phyloP scores from a whole-genome alignment of 1,140 invertebrate species.

The Dendrolimus kikuchii region DNA sequence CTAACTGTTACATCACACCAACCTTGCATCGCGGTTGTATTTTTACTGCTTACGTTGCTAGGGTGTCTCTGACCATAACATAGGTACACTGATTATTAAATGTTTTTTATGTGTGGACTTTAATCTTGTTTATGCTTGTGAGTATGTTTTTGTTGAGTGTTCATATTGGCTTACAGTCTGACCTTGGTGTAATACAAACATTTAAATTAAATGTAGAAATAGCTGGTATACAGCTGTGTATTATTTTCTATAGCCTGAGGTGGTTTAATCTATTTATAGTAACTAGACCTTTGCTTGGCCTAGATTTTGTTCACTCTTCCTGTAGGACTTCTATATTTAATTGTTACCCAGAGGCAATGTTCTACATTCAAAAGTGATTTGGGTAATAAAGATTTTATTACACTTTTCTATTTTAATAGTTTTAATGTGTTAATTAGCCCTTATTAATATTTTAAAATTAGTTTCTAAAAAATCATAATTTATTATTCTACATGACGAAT shows the following conservation, averaged over 20 bases:
- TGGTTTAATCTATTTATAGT: conserved; percentile 26
- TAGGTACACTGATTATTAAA: conserved; percentile 18
- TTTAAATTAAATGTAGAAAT: conserved; percentile 4
- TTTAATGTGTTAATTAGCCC: background rate
- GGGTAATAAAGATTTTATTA: conserved; percentile 2
- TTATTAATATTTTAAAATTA: no score
- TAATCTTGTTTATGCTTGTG: conserved; percentile 10
- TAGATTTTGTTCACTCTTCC: conserved; percentile 41
- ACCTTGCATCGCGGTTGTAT: conserved; percentile 32
- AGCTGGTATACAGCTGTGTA: no score
- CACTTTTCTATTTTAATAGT: conserved; percentile 6
- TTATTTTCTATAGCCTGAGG: conserved; percentile 3
- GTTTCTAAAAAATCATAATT: no score
- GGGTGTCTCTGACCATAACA: conserved; percentile 38
- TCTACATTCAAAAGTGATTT: conserved; percentile 18
- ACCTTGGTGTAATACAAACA: conserved; percentile 9
- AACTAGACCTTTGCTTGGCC: conserved; percentile 44
- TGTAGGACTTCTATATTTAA: conserved; percentile 45
- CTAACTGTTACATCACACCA: conserved; percentile 58
- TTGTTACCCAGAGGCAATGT: conserved; percentile 29
- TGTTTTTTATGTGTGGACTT: conserved; percentile 13
- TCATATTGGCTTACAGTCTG: conserved; percentile 4
- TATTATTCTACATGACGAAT: no score
- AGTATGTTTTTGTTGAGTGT: conserved; percentile 12
- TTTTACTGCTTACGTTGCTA: conserved; percentile 46